phyloP scores from a whole-genome alignment of 1,140 invertebrate genomes.

The Epicauta chinensis region DNA sequence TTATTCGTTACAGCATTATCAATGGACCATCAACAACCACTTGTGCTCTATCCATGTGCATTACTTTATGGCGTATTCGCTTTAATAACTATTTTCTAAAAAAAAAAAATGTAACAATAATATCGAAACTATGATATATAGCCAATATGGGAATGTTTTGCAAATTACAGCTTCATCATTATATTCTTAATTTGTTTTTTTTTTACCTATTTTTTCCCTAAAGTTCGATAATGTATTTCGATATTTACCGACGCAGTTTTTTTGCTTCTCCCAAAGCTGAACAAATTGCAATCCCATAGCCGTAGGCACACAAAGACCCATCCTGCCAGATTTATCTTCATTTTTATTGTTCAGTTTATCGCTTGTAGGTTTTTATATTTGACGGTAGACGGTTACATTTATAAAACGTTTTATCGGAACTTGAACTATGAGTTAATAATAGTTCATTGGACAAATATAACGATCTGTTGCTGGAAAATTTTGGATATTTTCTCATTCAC shows the following conservation, averaged over 20 bases:
- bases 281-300: slow-evolving; percentile 15
- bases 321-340: slow-evolving; percentile 28
- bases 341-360: slow-evolving; percentile 32
- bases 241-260: neutral
- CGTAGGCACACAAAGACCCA: slow-evolving; percentile 12
- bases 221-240: too few relatives aligned
- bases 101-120: neutral
- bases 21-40: slow-evolving; percentile 71
- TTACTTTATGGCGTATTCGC: slow-evolving; percentile 82
- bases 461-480: neutral
- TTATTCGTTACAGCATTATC: slow-evolving; percentile 71
- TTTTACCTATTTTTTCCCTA: too few relatives aligned
- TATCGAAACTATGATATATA: too few relatives aligned
- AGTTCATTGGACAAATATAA: slow-evolving; percentile 19
- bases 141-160: too few relatives aligned
- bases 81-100: slow-evolving; percentile 73
- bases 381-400: slow-evolving; percentile 22
- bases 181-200: too few relatives aligned
- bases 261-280: neutral
- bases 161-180: too few relatives aligned
- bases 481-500: too few relatives aligned
- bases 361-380: slow-evolving; percentile 30
- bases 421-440: slow-evolving; percentile 15
- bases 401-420: slow-evolving; percentile 28
- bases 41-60: slow-evolving; percentile 80